These are phyloP conservation scores for Stenchaetothrips biformis DNA, from an alignment of 2,888 invertebrate genomes.

Conservation along the genomic window DNA sequence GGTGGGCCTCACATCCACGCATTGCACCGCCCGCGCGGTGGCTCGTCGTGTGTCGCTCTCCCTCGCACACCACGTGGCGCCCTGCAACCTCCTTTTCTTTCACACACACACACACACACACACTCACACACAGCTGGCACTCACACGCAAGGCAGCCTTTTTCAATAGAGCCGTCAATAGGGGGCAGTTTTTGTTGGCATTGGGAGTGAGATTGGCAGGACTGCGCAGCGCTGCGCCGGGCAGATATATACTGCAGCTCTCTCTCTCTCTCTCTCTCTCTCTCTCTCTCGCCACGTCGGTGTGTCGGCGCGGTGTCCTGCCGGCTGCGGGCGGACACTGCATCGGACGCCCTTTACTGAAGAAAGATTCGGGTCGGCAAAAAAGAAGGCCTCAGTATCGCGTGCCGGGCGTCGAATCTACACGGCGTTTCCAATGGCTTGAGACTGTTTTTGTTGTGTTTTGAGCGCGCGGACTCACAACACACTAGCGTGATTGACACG, in stretches of 20 bases:
- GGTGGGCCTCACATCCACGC: not conserved
- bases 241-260: constrained; percentile 8
- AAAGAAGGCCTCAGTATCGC: too few species aligned
- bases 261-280: not conserved
- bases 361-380: too few species aligned
- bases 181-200: constrained; percentile 16
- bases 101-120: not conserved
- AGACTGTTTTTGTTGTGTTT: too few species aligned
- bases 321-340: too few species aligned
- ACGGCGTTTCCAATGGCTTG: too few species aligned
- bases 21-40: not conserved
- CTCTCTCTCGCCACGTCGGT: too few species aligned
- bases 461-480: too few species aligned
- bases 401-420: too few species aligned
- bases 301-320: too few species aligned
- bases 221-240: not conserved
- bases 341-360: too few species aligned
- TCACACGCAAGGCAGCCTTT: not conserved
- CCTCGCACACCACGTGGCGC: not conserved
- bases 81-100: not conserved
- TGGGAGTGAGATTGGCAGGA: constrained; percentile 17
- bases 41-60: not conserved
- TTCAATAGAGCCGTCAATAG: constrained; percentile 23
- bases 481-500: too few species aligned
- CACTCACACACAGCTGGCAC: too few species aligned